Evolutionary conservation across 2,113 vertebrate species (phyloP).

Genomic region (Bubalus kerabau): DNA sequence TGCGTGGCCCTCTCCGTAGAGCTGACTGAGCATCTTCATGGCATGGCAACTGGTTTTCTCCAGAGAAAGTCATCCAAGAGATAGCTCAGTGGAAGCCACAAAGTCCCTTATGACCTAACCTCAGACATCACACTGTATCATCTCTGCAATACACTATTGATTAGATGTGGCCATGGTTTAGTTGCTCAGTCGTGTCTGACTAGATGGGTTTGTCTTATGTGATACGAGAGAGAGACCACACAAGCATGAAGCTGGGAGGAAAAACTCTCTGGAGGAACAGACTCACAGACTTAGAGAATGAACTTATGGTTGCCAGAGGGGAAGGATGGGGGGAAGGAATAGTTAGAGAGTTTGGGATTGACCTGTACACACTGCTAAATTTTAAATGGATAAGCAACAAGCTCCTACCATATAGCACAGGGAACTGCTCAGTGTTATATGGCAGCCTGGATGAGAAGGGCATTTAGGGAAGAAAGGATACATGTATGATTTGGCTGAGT

Average conservation of each 20-base stretch:
- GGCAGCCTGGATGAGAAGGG: background rate
- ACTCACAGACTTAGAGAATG: background rate
- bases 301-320: background rate
- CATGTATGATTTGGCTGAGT: background rate
- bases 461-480: background rate
- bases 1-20: background rate
- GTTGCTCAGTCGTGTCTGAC: background rate
- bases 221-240: background rate
- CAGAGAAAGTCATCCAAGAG: background rate
- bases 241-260: background rate
- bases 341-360: background rate
- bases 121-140: background rate
- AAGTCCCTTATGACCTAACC: background rate
- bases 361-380: background rate
- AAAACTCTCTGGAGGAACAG: background rate
- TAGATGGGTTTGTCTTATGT: background rate
- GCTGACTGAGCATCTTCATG: background rate
- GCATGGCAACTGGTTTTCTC: background rate
- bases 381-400: background rate
- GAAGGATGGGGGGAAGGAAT: background rate
- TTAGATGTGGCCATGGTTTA: background rate
- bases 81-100: background rate
- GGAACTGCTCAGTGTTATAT: background rate
- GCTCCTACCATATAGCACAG: background rate
- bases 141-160: background rate